A percentile compares a stretch with the other conserved stretches of the same genome.
Conservation (phyloP, 2,797 vertebrate genomes). For the Erethizon dorsatum region DNA sequence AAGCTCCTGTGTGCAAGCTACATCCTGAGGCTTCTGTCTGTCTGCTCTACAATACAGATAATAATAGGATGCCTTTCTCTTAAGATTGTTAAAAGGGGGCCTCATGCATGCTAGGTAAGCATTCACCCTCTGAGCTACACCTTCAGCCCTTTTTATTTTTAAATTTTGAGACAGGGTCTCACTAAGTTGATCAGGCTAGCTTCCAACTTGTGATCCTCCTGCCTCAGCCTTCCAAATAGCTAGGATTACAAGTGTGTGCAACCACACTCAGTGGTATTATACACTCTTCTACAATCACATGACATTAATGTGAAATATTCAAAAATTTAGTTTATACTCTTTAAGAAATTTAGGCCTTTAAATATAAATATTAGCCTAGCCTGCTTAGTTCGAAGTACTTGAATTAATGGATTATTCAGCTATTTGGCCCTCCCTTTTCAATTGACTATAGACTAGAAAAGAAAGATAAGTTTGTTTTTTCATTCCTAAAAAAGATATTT, state of each 20-base stretch:
- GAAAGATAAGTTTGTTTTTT: background rate
- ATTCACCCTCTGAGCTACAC: background rate
- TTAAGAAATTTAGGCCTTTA: background rate
- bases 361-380: too few relatives aligned
- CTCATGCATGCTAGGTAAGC: background rate
- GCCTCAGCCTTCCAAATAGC: background rate
- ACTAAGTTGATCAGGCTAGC: background rate
- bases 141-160: background rate
- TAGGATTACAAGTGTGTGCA: background rate
- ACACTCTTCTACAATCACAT: background rate
- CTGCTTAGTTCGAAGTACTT: too few relatives aligned
- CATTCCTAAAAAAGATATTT: background rate
- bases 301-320: background rate
- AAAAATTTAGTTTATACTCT: background rate
- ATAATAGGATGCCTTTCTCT: background rate
- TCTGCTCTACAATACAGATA: background rate
- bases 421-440: background rate
- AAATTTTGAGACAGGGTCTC: background rate
- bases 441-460: background rate
- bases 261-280: background rate
- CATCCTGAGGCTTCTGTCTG: background rate
- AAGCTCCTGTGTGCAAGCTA: background rate
- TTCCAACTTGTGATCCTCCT: background rate
- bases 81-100: background rate
- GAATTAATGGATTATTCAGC: too few relatives aligned